Evolutionary conservation across 2,888 invertebrate species (phyloP), one percentile per base, ranked within the genome.

Genomic region (Mythimna pallens): DNA sequence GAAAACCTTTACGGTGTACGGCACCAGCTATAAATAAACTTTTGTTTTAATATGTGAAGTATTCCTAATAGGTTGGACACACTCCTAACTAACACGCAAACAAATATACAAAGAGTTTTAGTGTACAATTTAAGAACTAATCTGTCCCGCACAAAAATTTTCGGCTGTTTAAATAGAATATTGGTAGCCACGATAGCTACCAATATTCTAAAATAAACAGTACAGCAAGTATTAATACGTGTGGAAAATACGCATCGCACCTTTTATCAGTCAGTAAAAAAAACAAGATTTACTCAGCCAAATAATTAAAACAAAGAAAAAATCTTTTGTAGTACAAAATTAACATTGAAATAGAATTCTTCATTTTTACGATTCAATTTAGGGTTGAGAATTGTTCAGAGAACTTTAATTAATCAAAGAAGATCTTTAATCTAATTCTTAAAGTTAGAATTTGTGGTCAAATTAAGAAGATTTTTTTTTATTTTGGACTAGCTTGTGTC

Each of bases 361-460:
- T 68, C 7, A 63, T 68, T 67, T 78, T 72, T 69, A 68, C 65
- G 62, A 63, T 72, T 72, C 43, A 52, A 17, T 55, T 58, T 50
- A 14, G 50, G 50, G 55, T 63, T 80, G 10, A 55, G 17, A 80
- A 80, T 61, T 75, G 25, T 73, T 78, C 43, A 22, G 36, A 54
- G 14, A 55, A 65, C 64, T 71, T 73, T 66, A 67, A 84, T 81
- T 71, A 62, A 76, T 82, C 66, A 84, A 84, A 73, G 68, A 50
- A 70, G 58, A 73, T 73, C 65, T 72, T 71, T 62, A 68, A 81
- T 81, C 55, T 81, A 65, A 74, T 81, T 73, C 64, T 3, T 40
- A 67, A 62, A 64, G 70, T 64, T 72, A 12, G 40, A 14, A n/a
- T 61, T 61, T 65, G 34, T 65, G 54, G 47, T 59, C 40, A 66